phyloP scores from a whole-genome alignment of 2,113 vertebrate species.

The Columba livia region DNA sequence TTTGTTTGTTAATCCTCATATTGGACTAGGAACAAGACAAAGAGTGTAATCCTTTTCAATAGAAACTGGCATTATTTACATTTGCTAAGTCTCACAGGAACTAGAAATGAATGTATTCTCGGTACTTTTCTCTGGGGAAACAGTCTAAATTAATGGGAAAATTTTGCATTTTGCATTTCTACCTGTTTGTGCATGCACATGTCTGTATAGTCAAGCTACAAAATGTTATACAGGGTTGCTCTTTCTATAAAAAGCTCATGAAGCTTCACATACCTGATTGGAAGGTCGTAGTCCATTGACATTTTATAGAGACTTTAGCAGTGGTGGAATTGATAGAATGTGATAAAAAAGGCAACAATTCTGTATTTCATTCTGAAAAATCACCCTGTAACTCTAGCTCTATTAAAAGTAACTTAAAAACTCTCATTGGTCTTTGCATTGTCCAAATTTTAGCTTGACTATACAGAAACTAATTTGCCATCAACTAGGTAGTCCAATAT shows the following conservation, averaged over 20 bases:
- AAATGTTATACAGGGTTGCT: neutral
- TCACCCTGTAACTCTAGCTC: neutral
- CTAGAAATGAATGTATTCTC: neutral
- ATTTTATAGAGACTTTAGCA: neutral
- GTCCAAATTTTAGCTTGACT: neutral
- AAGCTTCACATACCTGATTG: neutral
- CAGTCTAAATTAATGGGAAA: neutral
- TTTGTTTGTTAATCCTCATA: neutral
- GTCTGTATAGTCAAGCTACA: neutral
- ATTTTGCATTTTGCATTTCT: neutral
- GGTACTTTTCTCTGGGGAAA: neutral
- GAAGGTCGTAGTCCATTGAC: neutral
- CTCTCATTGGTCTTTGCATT: neutral
- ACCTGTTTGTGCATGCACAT: neutral
- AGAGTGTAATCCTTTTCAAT: neutral
- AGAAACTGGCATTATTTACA: slow-evolving; percentile 33
- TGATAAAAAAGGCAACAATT: neutral
- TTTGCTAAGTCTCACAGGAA: neutral
- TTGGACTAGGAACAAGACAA: neutral
- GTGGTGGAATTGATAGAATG: neutral
- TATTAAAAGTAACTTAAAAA: neutral
- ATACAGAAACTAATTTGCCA: neutral
- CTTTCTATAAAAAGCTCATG: neutral
- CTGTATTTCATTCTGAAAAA: neutral
- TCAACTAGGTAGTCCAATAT: neutral